Evolutionary conservation across 2,113 vertebrate genomes (phyloP).

Genomic region (Cyprinodon brontotheroides): DNA sequence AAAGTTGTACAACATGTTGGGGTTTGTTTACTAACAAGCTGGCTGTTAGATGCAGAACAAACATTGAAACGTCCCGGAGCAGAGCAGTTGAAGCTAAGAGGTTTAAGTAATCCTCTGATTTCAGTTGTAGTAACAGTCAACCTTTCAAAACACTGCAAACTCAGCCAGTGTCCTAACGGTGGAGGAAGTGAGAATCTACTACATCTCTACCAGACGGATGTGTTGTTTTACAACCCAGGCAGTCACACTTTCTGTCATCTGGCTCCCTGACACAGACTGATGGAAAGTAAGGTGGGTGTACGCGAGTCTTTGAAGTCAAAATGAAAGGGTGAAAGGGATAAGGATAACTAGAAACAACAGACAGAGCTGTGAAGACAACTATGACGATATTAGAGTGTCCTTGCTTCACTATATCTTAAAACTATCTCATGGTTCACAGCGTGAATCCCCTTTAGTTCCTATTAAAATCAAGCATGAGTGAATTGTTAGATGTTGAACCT

Average conservation of each 20-base stretch:
- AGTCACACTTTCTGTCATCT: not conserved
- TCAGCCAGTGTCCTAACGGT: not conserved
- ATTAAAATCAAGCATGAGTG: conserved; percentile 4
- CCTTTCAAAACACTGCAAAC: not conserved
- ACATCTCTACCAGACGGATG: conserved; percentile 15
- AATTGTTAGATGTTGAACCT: not conserved
- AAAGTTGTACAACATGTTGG: no score
- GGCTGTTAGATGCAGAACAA: no score
- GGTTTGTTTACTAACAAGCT: no score
- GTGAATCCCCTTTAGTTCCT: conserved; percentile 20
- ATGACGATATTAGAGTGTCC: not conserved
- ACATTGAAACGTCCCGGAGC: no score
- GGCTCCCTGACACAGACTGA: conserved; percentile 32
- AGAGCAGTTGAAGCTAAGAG: no score
- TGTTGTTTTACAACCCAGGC: not conserved
- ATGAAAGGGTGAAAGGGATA: not conserved
- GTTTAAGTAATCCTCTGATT: no score
- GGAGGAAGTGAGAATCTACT: conserved; percentile 20
- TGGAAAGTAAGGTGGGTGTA: not conserved
- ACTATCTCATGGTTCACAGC: conserved; percentile 21
- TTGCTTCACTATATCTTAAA: not conserved
- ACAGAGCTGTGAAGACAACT: not conserved
- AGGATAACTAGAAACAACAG: conserved; percentile 2
- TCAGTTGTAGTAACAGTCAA: not conserved
- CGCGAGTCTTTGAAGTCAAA: not conserved